These are phyloP conservation scores for Eumaeus atala DNA, from an alignment of 1,140 invertebrate species.

Conservation along the genomic window DNA sequence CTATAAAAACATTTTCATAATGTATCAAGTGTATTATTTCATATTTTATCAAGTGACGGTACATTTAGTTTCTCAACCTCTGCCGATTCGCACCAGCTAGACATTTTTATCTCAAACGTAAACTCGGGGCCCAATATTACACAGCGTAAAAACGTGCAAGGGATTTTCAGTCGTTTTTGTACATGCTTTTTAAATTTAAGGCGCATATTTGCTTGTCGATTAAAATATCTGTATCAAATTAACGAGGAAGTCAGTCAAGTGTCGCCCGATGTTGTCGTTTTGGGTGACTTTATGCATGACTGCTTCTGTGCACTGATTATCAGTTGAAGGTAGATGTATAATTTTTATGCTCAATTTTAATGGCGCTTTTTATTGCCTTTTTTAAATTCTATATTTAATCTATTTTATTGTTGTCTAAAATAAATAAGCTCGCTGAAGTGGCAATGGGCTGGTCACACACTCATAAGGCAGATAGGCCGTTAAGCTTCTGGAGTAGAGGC, in stretches of 20 bases:
- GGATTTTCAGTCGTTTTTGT: background rate
- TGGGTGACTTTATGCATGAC: constrained; percentile 25
- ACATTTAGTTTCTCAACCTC: constrained; percentile 11
- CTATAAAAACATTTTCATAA: too few species aligned
- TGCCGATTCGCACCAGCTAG: constrained; percentile 19
- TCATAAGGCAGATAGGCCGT: too few species aligned
- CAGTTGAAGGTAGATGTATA: background rate
- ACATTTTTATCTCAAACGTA: constrained; percentile 47
- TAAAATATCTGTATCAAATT: constrained; percentile 54
- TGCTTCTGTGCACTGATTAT: constrained; percentile 27
- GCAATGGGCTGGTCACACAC: too few species aligned
- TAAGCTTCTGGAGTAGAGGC: too few species aligned
- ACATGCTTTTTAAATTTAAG: constrained; percentile 18
- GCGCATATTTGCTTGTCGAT: constrained; percentile 32
- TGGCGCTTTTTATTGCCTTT: too few species aligned
- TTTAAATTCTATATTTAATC: too few species aligned
- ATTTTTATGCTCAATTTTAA: background rate
- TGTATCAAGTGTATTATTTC: too few species aligned
- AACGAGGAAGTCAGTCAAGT: constrained; percentile 61
- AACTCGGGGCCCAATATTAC: constrained; percentile 37
- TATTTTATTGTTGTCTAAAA: too few species aligned
- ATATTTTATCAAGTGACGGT: constrained; percentile 10
- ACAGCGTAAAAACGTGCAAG: constrained; percentile 17
- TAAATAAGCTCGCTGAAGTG: too few species aligned
- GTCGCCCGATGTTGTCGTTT: constrained; percentile 27